These are phyloP conservation scores for Temnothorax nylanderi DNA, from an alignment of 1,140 invertebrate species.

Conservation along the genomic window DNA sequence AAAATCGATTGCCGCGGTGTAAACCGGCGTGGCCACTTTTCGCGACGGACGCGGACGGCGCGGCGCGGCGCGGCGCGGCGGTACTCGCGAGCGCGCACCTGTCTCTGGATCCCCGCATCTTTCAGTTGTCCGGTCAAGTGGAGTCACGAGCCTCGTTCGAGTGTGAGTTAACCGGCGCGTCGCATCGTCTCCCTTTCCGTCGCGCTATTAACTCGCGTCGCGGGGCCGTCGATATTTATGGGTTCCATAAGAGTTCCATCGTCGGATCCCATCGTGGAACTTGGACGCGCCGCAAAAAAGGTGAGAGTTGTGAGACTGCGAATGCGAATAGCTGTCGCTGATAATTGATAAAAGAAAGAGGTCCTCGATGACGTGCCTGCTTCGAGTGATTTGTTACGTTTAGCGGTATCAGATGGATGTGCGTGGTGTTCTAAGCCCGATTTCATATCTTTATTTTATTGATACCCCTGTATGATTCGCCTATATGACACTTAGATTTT, in stretches of 20 bases:
- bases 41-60: conserved; percentile 14
- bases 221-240: conserved; percentile 14
- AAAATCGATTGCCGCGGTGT: conserved; percentile 67
- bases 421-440: neutral
- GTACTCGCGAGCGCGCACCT: conserved; percentile 12
- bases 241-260: neutral
- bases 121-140: conserved; percentile 20
- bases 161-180: neutral
- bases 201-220: conserved; percentile 9
- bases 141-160: conserved; percentile 30
- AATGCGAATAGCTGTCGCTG: neutral
- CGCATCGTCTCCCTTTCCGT: neutral
- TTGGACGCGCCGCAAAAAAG: neutral
- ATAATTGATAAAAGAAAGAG: neutral
- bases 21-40: conserved; percentile 60
- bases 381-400: neutral
- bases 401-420: neutral
- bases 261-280: too few relatives aligned
- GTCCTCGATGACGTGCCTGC: neutral
- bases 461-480: neutral
- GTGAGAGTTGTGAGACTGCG: neutral
- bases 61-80: neutral
- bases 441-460: neutral
- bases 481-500: neutral
- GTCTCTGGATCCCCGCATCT: conserved; percentile 19